Evolutionary conservation across 2,888 invertebrate genomes (phyloP).

Genomic region (Agonum fuliginosum): DNA sequence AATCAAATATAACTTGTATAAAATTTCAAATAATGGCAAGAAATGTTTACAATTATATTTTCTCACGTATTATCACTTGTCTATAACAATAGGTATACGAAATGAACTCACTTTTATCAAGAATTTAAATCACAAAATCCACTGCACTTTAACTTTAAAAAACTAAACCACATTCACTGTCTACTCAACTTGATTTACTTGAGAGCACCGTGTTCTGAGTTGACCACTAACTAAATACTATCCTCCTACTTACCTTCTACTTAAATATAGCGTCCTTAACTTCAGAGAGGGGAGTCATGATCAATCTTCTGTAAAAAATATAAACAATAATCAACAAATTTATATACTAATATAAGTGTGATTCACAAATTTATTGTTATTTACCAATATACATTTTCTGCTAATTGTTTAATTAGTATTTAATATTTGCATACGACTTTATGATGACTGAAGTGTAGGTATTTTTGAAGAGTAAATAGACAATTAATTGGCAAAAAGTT

Average conservation of each 20-base stretch:
- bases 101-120: not conserved
- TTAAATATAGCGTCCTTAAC: not conserved
- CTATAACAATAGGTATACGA: no score
- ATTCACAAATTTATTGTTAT: constrained; percentile 2
- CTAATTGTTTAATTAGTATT: constrained; percentile 13
- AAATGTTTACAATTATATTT: no score
- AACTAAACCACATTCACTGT: not conserved
- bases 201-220: not conserved
- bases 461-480: not conserved
- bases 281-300: constrained; percentile 4
- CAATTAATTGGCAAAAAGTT: not conserved
- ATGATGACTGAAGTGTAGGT: not conserved
- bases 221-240: constrained; percentile 19
- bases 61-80: no score
- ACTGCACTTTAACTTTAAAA: no score
- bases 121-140: not conserved
- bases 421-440: not conserved
- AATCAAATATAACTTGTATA: no score
- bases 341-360: no score
- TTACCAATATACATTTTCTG: not conserved
- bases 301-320: not conserved
- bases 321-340: no score
- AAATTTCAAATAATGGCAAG: no score
- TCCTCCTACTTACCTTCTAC: not conserved
- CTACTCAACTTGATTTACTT: not conserved